phyloP scores from a whole-genome alignment of 2,797 vertebrate genomes.

The Lindbergichthys nudifrons region DNA sequence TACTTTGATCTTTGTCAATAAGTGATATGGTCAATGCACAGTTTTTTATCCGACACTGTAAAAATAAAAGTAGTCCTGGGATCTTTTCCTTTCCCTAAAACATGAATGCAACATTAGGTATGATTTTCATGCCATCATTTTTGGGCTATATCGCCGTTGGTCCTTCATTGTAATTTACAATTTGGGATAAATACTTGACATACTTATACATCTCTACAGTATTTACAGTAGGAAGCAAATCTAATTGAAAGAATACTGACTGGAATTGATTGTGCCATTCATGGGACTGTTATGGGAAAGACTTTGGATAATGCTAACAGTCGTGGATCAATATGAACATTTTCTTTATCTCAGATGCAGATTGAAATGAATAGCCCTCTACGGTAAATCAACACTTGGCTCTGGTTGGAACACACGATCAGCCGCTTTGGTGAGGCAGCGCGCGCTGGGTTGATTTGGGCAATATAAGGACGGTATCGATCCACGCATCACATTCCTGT shows the following conservation, averaged over 20 bases:
- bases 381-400: slow-evolving; percentile 52
- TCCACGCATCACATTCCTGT: slow-evolving; percentile 33
- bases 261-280: slow-evolving; percentile 41
- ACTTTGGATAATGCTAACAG: slow-evolving; percentile 49
- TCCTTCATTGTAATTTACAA: not conserved
- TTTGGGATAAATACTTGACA: not conserved
- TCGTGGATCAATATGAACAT: slow-evolving; percentile 65
- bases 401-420: slow-evolving; percentile 46
- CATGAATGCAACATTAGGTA: not conserved
- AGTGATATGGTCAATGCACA: not conserved
- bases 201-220: not conserved
- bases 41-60: not conserved
- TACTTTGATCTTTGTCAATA: too few species aligned
- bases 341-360: slow-evolving; percentile 51
- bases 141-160: not conserved
- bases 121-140: not conserved
- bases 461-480: slow-evolving; percentile 63
- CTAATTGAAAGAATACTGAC: slow-evolving; percentile 20
- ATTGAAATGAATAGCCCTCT: slow-evolving; percentile 61
- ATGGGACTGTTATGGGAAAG: slow-evolving; percentile 44
- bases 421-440: slow-evolving; percentile 26
- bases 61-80: not conserved
- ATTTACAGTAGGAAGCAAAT: not conserved
- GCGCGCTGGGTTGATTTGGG: slow-evolving; percentile 37
- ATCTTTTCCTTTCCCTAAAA: not conserved